Evolutionary conservation across 1,140 invertebrate genomes (phyloP).

Genomic region (Brachionus manjavacas): DNA sequence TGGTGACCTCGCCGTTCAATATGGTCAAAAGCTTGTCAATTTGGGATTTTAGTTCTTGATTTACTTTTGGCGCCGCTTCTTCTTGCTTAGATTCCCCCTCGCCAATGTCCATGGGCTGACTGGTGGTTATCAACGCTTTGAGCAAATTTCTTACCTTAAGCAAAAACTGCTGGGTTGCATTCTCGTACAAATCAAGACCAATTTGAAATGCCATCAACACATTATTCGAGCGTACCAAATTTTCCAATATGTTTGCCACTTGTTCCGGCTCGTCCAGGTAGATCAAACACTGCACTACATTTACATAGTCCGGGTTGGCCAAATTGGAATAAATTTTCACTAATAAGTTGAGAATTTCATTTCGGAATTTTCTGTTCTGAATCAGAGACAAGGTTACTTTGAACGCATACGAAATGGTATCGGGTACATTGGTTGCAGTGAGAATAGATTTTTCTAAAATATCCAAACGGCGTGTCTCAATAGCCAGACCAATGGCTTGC

Average conservation of each 20-base stretch:
- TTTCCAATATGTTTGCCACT: constrained; percentile 77
- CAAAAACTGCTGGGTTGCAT: constrained; percentile 89
- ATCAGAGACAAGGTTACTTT: constrained; percentile 62
- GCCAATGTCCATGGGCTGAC: constrained; percentile 43
- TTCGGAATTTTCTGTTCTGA: constrained; percentile 83
- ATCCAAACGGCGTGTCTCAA: constrained; percentile 92
- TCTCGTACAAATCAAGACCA: constrained; percentile 96
- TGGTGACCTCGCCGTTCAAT: constrained; percentile 87
- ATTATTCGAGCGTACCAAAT: constrained; percentile 72
- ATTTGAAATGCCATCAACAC: constrained; percentile 97
- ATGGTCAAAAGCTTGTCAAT: constrained; percentile 85
- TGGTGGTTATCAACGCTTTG: constrained; percentile 71
- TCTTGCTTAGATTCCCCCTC: constrained; percentile 32
- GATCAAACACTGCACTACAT: constrained; percentile 72
- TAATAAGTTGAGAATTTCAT: constrained; percentile 78
- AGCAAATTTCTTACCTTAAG: constrained; percentile 54
- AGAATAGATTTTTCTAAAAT: constrained; percentile 80
- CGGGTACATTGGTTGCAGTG: background rate
- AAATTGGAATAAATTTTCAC: constrained; percentile 81
- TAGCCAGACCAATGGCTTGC: constrained; percentile 78
- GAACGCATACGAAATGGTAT: constrained; percentile 25
- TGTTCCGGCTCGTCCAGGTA: constrained; percentile 83
- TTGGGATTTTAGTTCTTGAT: constrained; percentile 18
- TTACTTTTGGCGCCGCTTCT: constrained; percentile 41
- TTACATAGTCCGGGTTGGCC: constrained; percentile 70